Conservation (phyloP, 2,797 vertebrate species). For the Halcyon chelicuti region DNA sequence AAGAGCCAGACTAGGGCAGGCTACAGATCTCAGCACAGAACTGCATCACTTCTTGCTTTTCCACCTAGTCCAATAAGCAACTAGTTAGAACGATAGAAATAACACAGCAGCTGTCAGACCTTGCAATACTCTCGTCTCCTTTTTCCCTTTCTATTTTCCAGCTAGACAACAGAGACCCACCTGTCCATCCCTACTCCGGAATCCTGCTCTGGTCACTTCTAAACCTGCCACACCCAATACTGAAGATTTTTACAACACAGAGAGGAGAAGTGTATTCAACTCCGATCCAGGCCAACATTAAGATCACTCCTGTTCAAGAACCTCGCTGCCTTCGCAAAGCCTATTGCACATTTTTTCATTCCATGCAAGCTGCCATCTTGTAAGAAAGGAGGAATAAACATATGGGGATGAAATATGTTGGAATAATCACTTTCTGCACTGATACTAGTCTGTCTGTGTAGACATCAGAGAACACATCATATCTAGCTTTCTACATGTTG, state of each 20-base stretch:
- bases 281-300: not conserved
- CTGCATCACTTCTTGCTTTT: not conserved
- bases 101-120: conserved; percentile 5
- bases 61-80: not conserved
- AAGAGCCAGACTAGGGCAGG: not conserved
- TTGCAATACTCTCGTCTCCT: not conserved
- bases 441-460: conserved; percentile 62
- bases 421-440: conserved; percentile 67
- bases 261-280: not conserved
- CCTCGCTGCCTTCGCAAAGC: not conserved
- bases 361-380: conserved; percentile 66
- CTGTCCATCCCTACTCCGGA: not conserved
- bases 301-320: not conserved
- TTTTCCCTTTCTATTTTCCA: not conserved
- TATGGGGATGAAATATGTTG: conserved; percentile 70
- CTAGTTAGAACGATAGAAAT: not conserved
- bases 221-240: not conserved
- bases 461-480: conserved; percentile 66
- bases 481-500: conserved; percentile 49
- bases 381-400: conserved; percentile 63
- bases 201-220: not conserved
- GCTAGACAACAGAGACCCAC: not conserved
- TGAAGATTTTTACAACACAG: not conserved
- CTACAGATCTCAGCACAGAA: not conserved
- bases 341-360: conserved; percentile 21